phyloP scores from a whole-genome alignment of 1,140 invertebrate genomes.

The Pseudomyrmex gracilis region DNA sequence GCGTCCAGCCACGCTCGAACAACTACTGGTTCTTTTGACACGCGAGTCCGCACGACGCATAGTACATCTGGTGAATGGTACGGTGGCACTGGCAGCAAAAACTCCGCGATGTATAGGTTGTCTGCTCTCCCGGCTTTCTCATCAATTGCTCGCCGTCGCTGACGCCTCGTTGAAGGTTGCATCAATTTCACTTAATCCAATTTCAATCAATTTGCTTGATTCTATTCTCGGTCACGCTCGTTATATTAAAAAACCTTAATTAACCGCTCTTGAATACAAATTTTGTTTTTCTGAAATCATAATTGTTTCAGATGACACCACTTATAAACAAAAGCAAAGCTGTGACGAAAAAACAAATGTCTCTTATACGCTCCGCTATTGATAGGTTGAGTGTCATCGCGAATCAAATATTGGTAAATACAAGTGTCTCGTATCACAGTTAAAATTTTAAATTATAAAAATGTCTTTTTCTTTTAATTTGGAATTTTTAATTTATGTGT shows the following conservation, averaged over 20 bases:
- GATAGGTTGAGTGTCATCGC: slow-evolving; percentile 77
- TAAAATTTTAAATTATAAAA: neutral
- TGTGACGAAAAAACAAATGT: slow-evolving; percentile 64
- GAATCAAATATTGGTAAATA: slow-evolving; percentile 80
- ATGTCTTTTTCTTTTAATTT: no score
- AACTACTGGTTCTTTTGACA: slow-evolving; percentile 90
- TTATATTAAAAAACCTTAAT: neutral
- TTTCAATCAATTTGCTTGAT: slow-evolving; percentile 1
- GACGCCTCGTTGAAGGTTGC: slow-evolving; percentile 79
- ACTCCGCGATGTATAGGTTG: slow-evolving; percentile 83
- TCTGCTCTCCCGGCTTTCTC: slow-evolving; percentile 76
- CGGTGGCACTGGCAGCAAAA: slow-evolving; percentile 85
- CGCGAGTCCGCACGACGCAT: slow-evolving; percentile 90
- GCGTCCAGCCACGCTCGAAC: slow-evolving; percentile 90
- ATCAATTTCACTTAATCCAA: slow-evolving; percentile 17
- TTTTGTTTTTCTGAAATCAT: neutral
- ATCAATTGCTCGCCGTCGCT: slow-evolving; percentile 76
- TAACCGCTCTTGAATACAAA: neutral
- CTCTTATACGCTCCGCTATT: slow-evolving; percentile 71
- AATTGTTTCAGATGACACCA: slow-evolving; percentile 76
- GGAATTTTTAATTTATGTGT: no score
- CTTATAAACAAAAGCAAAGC: slow-evolving; percentile 67
- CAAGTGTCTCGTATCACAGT: neutral
- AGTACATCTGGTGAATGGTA: slow-evolving; percentile 91
- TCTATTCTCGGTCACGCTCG: neutral